A percentile compares a stretch with the other conserved stretches of the same genome.
These are phyloP conservation scores for Actinemys pallida DNA, from an alignment of 2,113 vertebrate genomes.

Conservation along the genomic window DNA sequence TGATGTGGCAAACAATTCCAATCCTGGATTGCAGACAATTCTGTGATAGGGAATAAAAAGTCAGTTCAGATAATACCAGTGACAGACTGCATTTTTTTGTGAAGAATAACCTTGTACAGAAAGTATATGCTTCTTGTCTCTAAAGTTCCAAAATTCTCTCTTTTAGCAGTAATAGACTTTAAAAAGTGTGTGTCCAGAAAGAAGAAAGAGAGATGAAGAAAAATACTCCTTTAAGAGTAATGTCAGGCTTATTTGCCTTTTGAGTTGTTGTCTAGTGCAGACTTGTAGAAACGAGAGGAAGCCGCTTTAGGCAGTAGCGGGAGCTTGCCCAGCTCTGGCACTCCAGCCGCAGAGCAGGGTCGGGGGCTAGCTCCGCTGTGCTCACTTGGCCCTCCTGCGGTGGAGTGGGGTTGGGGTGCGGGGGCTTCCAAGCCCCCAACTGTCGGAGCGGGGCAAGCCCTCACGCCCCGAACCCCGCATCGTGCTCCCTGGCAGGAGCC, in stretches of 20 bases:
- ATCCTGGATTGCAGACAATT: neutral
- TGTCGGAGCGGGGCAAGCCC: no score
- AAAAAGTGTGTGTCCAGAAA: neutral
- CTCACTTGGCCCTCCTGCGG: no score
- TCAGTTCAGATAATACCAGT: neutral
- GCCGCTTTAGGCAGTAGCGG: neutral
- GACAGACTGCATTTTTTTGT: neutral
- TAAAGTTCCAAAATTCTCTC: neutral
- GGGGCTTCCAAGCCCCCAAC: no score
- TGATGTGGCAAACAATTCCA: fast-evolving
- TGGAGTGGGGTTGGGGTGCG: no score
- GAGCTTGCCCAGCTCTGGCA: no score
- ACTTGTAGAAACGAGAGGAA: neutral
- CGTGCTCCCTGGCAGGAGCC: no score
- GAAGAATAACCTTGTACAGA: neutral
- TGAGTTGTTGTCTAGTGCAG: neutral
- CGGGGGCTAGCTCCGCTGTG: no score
- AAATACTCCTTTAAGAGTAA: neutral
- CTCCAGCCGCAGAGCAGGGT: no score
- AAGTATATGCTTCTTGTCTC: neutral
- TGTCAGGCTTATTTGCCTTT: neutral
- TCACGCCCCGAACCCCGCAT: no score
- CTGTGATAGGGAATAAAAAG: neutral
- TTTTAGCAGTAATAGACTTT: no score
- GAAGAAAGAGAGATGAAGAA: neutral